Conservation (phyloP, 1,140 invertebrate genomes). For the Formica exsecta region DNA sequence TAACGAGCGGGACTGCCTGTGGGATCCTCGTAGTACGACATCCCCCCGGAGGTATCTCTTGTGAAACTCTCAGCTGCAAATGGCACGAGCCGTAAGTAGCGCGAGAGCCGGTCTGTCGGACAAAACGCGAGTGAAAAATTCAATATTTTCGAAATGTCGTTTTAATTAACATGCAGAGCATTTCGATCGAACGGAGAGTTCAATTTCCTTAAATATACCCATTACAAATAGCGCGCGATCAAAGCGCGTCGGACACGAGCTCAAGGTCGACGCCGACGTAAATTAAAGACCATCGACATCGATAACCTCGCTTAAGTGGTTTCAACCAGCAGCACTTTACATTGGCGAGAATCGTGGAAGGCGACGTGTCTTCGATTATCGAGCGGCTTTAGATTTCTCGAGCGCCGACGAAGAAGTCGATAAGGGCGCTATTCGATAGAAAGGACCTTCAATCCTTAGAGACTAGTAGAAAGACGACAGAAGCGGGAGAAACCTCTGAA, state of each 20-base stretch:
- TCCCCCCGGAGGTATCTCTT: neutral
- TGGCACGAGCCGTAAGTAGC: neutral
- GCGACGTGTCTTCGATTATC: constrained; percentile 39
- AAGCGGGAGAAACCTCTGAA: constrained; percentile 23
- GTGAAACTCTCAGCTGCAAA: constrained; percentile 38
- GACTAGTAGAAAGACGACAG: constrained; percentile 25
- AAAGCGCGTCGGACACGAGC: constrained; percentile 8
- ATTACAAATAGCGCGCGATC: constrained; percentile 39
- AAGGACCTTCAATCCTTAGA: constrained; percentile 35
- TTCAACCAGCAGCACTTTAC: constrained; percentile 47
- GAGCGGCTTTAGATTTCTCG: constrained; percentile 36
- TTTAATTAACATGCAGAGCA: constrained; percentile 63
- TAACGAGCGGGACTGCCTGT: constrained; percentile 36
- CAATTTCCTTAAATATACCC: constrained; percentile 58
- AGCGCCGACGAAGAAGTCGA: constrained; percentile 10
- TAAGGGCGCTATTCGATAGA: constrained; percentile 21
- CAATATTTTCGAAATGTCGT: neutral
- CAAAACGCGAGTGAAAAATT: neutral
- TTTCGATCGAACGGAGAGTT: constrained; percentile 29
- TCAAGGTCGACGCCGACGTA: constrained; percentile 23
- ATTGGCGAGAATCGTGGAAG: constrained; percentile 7
- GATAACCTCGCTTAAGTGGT: constrained; percentile 58
- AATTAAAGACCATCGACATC: constrained; percentile 52
- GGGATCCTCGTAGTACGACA: constrained; percentile 4
- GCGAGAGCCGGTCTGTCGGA: neutral